Evolutionary conservation across 2,888 invertebrate genomes (phyloP), one percentile per base, ranked within the genome.

Genomic region (Pristionchus mayeri): DNA sequence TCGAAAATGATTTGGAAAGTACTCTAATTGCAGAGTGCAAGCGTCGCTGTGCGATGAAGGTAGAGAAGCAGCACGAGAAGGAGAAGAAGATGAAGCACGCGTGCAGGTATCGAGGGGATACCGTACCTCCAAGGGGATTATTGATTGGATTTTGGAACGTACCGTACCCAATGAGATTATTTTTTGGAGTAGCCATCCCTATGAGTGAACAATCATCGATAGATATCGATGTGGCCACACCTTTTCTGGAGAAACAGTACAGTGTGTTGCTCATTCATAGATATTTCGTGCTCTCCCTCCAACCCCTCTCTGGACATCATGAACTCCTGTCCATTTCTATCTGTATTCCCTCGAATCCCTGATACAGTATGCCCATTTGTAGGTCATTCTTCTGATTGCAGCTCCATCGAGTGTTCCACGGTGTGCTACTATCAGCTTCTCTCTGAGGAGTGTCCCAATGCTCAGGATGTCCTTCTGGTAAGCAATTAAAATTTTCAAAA

Each of bases 341-440:
- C n/a, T n/a, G n/a, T n/a, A n/a, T n/a, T n/a, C n/a, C n/a, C n/a
- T n/a, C n/a, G n/a, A n/a, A n/a, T n/a, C n/a, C n/a, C n/a, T n/a
- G n/a, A n/a, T n/a, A n/a, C n/a, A n/a, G n/a, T n/a, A n/a, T n/a
- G n/a, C n/a, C n/a, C n/a, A n/a, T n/a, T n/a, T n/a, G n/a, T n/a
- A 63, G 9, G 3, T 63, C 63, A 30, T 27, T 21, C 13, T 63
- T 11, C 63, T 63, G 21, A n/a, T 44, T 87, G 63, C 79, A 90
- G 90, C 54, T 88, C 89, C 18, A 85, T 91, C 30, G 91, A 91
- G 80, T 91, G 91, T 84, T 89, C 91, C 0, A 91, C 91, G 21
- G 85, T 91, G n/a, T 91, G 91, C 84, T 91, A 91, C 85, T 91
- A 89, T 84, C 89, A 91, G 81, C 88, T 91, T 79, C 88, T 91